phyloP scores from a whole-genome alignment of 2,888 invertebrate species.

The Microctonus brassicae region DNA sequence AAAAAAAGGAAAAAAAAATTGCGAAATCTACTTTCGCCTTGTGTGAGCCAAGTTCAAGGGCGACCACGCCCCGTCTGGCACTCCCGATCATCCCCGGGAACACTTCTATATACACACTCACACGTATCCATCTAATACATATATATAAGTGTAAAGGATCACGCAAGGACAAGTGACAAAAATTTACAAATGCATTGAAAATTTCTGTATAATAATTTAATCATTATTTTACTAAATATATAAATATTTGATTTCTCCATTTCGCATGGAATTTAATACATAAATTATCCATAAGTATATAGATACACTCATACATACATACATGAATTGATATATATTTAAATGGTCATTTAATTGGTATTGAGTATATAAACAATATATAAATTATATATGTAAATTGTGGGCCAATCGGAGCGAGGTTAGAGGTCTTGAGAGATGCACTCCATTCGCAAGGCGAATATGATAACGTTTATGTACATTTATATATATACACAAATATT shows the following conservation, averaged over 20 bases:
- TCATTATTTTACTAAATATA: no score
- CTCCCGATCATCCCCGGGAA: constrained; percentile 35
- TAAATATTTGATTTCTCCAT: no score
- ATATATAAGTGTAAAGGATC: not conserved
- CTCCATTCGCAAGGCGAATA: constrained; percentile 25
- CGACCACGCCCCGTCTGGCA: constrained; percentile 69
- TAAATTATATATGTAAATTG: constrained; percentile 10
- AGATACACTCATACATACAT: not conserved
- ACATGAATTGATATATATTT: not conserved
- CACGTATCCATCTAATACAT: not conserved
- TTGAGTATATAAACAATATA: not conserved
- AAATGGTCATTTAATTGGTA: not conserved
- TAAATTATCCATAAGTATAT: not conserved
- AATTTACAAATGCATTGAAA: not conserved
- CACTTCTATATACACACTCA: not conserved
- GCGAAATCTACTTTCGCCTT: constrained; percentile 52
- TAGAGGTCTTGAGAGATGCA: constrained; percentile 27
- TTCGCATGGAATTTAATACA: no score
- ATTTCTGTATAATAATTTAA: no score
- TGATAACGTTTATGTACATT: not conserved
- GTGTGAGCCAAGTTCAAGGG: constrained; percentile 62
- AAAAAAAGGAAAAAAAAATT: constrained; percentile 40
- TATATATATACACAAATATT: not conserved
- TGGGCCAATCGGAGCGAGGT: constrained; percentile 29
- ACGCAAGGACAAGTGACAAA: not conserved